Percentiles rank a stretch among this genome's conserved stretches.
phyloP scores from a whole-genome alignment of 2,888 invertebrate species.

The Ethmia dodecea region DNA sequence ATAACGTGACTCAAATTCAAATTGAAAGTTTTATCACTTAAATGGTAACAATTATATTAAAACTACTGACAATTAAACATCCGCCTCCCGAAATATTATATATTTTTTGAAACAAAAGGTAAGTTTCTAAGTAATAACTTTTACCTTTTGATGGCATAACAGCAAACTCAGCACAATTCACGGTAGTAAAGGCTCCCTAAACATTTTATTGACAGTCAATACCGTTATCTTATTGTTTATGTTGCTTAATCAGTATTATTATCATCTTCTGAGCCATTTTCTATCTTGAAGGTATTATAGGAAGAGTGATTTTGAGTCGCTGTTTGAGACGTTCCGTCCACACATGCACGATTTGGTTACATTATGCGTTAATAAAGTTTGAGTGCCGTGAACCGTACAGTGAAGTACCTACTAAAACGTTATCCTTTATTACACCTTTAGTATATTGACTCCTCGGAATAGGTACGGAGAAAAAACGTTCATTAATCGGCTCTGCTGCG shows the following conservation, averaged over 20 bases:
- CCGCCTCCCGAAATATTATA: too few relatives aligned
- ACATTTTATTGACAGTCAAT: slow-evolving; percentile 52
- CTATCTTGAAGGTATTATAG: slow-evolving; percentile 24
- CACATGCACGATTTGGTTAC: slow-evolving; percentile 36
- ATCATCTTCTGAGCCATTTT: slow-evolving; percentile 17
- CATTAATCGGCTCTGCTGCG: slow-evolving; percentile 63
- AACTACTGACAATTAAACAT: too few relatives aligned
- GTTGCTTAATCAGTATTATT: slow-evolving; percentile 37
- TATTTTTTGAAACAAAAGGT: too few relatives aligned
- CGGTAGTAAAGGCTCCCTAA: slow-evolving; percentile 39
- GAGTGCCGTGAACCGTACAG: slow-evolving; percentile 31
- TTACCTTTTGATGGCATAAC: too few relatives aligned
- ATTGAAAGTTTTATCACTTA: too few relatives aligned
- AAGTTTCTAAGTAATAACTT: too few relatives aligned
- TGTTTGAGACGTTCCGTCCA: background rate
- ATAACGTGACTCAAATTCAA: too few relatives aligned
- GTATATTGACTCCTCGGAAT: slow-evolving; percentile 56
- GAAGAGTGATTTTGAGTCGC: slow-evolving; percentile 25
- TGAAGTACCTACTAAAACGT: slow-evolving; percentile 38
- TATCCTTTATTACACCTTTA: slow-evolving; percentile 58
- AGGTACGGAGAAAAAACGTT: slow-evolving; percentile 59
- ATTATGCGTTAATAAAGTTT: slow-evolving; percentile 45
- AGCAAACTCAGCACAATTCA: slow-evolving; percentile 31
- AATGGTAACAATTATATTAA: too few relatives aligned
- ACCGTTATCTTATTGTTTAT: slow-evolving; percentile 44